Conservation (phyloP, 2,888 invertebrate genomes). For the Shargacucullia verbasci region DNA sequence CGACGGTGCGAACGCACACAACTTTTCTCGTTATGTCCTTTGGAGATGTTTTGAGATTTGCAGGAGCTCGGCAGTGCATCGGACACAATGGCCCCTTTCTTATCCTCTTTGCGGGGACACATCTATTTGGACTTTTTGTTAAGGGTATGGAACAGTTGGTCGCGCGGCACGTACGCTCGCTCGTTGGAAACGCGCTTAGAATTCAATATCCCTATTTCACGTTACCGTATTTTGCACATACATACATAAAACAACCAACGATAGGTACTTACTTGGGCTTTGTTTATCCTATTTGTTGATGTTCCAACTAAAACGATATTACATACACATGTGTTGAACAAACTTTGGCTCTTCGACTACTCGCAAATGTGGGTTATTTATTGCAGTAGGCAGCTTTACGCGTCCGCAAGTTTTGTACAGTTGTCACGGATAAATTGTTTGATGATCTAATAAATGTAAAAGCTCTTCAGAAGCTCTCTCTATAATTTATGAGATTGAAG, state of each 20-base stretch:
- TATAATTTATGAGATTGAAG: constrained; percentile 42
- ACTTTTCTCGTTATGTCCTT: constrained; percentile 83
- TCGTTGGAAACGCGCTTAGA: constrained; percentile 78
- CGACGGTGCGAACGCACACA: constrained; percentile 62
- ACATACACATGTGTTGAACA: constrained; percentile 50
- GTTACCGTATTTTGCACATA: constrained; percentile 73
- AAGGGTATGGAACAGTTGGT: constrained; percentile 74
- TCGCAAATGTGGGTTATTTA: constrained; percentile 44
- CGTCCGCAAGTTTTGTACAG: constrained; percentile 34
- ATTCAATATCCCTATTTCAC: constrained; percentile 82
- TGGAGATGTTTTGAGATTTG: constrained; percentile 81
- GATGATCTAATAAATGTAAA: constrained; percentile 50
- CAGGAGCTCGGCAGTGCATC: constrained; percentile 76
- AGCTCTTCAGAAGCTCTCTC: constrained; percentile 22
- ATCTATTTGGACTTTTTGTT: constrained; percentile 80
- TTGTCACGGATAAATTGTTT: constrained; percentile 52
- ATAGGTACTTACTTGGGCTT: constrained; percentile 70
- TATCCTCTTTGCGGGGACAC: constrained; percentile 75
- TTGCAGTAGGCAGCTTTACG: constrained; percentile 30
- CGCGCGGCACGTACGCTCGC: constrained; percentile 79
- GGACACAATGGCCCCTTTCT: constrained; percentile 76
- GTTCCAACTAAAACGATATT: constrained; percentile 59
- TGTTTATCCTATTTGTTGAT: constrained; percentile 70
- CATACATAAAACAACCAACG: constrained; percentile 73
- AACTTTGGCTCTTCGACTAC: constrained; percentile 47